Percentiles rank a stretch among this genome's conserved stretches.
These are phyloP conservation scores for Sebastolobus alascanus DNA, from an alignment of 2,797 vertebrate species.

Conservation along the genomic window DNA sequence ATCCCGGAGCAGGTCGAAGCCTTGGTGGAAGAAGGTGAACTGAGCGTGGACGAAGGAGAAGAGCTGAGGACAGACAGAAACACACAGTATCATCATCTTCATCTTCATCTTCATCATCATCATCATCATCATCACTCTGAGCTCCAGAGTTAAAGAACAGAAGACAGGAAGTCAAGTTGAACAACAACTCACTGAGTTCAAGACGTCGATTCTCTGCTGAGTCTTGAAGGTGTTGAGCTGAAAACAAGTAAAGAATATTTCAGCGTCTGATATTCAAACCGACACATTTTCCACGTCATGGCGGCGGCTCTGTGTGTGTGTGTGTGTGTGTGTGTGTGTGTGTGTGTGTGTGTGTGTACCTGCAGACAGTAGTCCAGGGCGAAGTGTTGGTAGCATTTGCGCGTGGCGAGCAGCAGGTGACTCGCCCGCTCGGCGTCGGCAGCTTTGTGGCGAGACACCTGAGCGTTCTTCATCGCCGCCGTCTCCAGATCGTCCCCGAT, in stretches of 20 bases:
- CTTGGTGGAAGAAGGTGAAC: constrained; percentile 88
- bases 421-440: constrained; percentile 77
- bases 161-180: not conserved
- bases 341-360: constrained; percentile 57
- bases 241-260: not conserved
- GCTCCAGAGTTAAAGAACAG: not conserved
- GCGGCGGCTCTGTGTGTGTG: not conserved
- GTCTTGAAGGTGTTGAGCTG: constrained; percentile 85
- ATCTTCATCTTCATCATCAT: too few species aligned
- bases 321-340: not conserved
- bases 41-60: constrained; percentile 87
- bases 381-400: constrained; percentile 86
- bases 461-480: constrained; percentile 76
- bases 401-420: constrained; percentile 83
- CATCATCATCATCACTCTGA: not conserved
- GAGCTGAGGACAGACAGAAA: constrained; percentile 61
- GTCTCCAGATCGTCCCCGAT: constrained; percentile 83
- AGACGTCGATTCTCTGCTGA: constrained; percentile 83
- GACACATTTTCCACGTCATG: not conserved
- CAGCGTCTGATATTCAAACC: not conserved
- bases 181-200: constrained; percentile 82
- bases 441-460: constrained; percentile 77
- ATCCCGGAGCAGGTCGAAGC: constrained; percentile 84
- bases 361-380: constrained; percentile 86
- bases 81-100: not conserved